These are phyloP conservation scores for Microtus richardsoni DNA, from an alignment of 2,113 vertebrate genomes.

Conservation along the genomic window DNA sequence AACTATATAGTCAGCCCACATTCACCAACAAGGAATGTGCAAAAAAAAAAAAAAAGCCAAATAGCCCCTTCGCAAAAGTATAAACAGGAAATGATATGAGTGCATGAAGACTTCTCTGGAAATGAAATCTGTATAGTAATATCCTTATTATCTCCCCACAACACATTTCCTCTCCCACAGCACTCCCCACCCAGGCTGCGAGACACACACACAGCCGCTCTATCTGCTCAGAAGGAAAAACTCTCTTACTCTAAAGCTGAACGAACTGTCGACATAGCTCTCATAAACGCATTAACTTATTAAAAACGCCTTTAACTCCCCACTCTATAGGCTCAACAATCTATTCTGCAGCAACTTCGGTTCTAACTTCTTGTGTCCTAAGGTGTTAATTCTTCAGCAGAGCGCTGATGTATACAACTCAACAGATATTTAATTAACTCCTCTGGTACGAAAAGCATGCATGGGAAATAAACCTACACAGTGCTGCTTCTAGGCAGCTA, in stretches of 20 bases:
- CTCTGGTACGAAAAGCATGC: not conserved
- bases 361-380: not conserved
- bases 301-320: not conserved
- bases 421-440: not conserved
- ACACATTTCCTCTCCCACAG: not conserved
- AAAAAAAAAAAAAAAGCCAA: not conserved
- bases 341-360: not conserved
- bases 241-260: not conserved
- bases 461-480: not conserved
- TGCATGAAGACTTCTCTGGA: not conserved
- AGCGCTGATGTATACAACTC: not conserved
- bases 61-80: not conserved
- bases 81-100: not conserved
- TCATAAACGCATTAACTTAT: not conserved
- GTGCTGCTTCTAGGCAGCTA: too few relatives aligned
- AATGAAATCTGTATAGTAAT: not conserved
- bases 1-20: not conserved
- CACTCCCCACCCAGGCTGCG: not conserved
- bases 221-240: slow-evolving; percentile 1
- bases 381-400: slow-evolving; percentile 9
- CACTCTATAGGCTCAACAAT: not conserved
- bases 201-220: not conserved
- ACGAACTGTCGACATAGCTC: not conserved
- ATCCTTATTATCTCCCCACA: not conserved
- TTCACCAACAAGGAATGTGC: not conserved